Conservation (phyloP, 2,888 invertebrate species). For the Morpho helenor region DNA sequence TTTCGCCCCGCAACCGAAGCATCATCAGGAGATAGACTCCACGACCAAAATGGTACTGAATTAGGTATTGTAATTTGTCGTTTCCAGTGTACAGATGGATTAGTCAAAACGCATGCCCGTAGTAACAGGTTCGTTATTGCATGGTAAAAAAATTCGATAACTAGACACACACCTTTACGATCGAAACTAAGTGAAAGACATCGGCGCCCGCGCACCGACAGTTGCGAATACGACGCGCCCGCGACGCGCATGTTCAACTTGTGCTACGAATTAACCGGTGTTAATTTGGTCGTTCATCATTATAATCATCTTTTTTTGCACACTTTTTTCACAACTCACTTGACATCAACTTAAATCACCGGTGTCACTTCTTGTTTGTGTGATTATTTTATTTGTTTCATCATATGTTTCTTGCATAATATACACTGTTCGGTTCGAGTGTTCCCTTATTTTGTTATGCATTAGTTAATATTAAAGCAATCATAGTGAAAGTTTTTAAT, state of each 20-base stretch:
- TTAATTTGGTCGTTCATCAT: conserved; percentile 27
- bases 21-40: too few species aligned
- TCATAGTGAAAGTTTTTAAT: conserved; percentile 8
- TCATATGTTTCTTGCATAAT: conserved; percentile 7
- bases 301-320: conserved; percentile 5
- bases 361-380: conserved; percentile 9
- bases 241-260: conserved; percentile 47
- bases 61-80: too few species aligned
- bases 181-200: conserved; percentile 61
- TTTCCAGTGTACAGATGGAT: too few species aligned
- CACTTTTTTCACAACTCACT: conserved; percentile 1
- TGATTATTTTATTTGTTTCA: conserved; percentile 2
- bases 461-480: background rate
- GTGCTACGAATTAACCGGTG: conserved; percentile 27
- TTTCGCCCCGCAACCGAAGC: too few species aligned
- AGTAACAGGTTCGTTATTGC: too few species aligned
- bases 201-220: conserved; percentile 46
- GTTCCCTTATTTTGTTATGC: background rate
- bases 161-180: conserved; percentile 21
- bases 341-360: background rate
- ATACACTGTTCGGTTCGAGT: background rate
- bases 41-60: too few species aligned
- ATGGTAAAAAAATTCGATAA: conserved; percentile 1
- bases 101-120: too few species aligned
- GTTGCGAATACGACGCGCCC: conserved; percentile 58